Conservation (phyloP, 2,888 invertebrate genomes). For the Dendrolimus houi region DNA sequence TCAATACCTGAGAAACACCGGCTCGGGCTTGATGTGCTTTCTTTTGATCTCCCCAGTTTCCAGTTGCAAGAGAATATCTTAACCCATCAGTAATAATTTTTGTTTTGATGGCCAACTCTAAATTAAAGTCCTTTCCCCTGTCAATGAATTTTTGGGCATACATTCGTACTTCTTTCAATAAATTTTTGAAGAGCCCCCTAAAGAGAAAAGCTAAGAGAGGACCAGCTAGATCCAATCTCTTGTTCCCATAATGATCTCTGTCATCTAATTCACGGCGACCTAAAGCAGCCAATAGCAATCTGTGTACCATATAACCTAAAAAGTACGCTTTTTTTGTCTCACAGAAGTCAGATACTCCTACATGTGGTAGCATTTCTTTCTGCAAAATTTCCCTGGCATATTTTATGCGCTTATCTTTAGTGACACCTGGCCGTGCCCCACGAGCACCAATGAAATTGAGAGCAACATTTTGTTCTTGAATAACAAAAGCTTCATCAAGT, state of each 20-base stretch:
- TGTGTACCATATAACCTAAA: slow-evolving; percentile 99
- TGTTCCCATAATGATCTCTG: slow-evolving; percentile 99
- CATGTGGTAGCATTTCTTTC: slow-evolving; percentile 99
- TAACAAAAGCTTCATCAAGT: slow-evolving; percentile 98
- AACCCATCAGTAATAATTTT: slow-evolving; percentile 98
- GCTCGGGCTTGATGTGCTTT: slow-evolving; percentile 99
- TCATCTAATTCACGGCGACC: slow-evolving; percentile 98
- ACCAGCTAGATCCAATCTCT: slow-evolving; percentile 97
- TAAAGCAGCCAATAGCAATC: slow-evolving; percentile 93
- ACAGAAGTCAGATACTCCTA: slow-evolving; percentile 99
- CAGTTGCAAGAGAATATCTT: slow-evolving; percentile 98
- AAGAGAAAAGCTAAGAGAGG: slow-evolving; percentile 98
- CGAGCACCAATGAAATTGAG: slow-evolving; percentile 98
- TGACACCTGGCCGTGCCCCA: slow-evolving; percentile 98
- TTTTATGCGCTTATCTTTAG: slow-evolving; percentile 98
- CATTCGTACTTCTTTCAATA: slow-evolving; percentile 98
- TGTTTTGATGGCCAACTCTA: slow-evolving; percentile 97
- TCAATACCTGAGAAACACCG: slow-evolving; percentile 98
- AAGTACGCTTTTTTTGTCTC: slow-evolving; percentile 99
- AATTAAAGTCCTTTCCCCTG: slow-evolving; percentile 98
- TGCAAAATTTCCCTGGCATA: slow-evolving; percentile 99
- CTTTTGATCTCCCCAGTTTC: slow-evolving; percentile 99
- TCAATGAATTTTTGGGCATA: slow-evolving; percentile 99
- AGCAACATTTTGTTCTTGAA: slow-evolving; percentile 99
- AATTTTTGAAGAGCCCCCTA: slow-evolving; percentile 95